Conservation (phyloP, 2,797 vertebrate genomes). For the Ispidina lecontei region DNA sequence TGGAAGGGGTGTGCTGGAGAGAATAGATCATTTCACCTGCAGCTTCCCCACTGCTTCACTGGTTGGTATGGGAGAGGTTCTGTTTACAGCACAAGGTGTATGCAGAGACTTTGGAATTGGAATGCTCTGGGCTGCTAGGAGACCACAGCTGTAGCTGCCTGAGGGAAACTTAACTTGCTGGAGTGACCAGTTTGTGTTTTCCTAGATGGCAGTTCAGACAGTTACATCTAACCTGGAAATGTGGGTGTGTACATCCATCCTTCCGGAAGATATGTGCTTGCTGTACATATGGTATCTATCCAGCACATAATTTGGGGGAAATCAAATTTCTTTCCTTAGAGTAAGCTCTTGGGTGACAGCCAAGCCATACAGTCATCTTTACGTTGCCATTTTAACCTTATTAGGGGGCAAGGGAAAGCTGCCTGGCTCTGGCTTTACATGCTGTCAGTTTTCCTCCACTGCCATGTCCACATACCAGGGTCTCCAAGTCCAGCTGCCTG, state of each 20-base stretch:
- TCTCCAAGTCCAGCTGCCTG: neutral
- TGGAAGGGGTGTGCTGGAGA: neutral
- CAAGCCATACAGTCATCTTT: neutral
- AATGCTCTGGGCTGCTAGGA: neutral
- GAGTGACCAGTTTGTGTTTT: neutral
- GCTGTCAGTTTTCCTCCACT: neutral
- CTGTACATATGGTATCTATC: neutral
- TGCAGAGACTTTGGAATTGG: neutral
- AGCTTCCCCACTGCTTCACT: neutral
- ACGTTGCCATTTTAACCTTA: neutral
- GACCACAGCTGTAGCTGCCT: neutral
- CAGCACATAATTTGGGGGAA: neutral
- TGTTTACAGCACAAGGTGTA: neutral
- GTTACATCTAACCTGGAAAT: neutral
- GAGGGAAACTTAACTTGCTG: neutral
- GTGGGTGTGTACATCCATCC: neutral
- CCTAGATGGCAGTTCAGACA: neutral
- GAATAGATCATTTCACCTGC: neutral
- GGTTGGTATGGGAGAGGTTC: neutral
- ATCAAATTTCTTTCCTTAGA: slow-evolving; percentile 18
- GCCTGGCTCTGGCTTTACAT: neutral
- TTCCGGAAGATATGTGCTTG: neutral
- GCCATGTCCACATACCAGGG: neutral
- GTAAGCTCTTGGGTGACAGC: slow-evolving; percentile 7
- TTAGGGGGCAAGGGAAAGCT: neutral